These are phyloP conservation scores for Drosophila diplacantha DNA, from an alignment of 2,888 invertebrate genomes.

Conservation along the genomic window DNA sequence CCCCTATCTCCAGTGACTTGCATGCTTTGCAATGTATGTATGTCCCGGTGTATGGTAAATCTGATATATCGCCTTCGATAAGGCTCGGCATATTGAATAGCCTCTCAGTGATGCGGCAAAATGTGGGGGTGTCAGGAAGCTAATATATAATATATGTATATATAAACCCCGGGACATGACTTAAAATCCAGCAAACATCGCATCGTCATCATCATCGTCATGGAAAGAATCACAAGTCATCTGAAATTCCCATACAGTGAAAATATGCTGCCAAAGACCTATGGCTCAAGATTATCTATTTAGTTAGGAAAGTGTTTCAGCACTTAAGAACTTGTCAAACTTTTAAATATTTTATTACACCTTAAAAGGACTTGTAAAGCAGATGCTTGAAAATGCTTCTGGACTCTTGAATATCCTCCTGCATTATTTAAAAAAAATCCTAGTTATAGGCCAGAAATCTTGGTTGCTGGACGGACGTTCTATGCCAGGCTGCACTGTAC, in stretches of 20 bases:
- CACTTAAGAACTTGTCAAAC: background rate
- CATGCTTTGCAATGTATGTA: conserved; percentile 15
- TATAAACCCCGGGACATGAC: background rate
- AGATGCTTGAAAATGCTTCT: too few relatives aligned
- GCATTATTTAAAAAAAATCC: background rate
- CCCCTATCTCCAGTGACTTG: conserved; percentile 25
- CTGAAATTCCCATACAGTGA: conserved; percentile 8
- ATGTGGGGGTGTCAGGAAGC: background rate
- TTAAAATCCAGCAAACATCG: background rate
- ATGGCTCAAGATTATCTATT: background rate
- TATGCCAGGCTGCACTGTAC: background rate
- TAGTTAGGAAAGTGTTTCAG: background rate
- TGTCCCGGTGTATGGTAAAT: background rate
- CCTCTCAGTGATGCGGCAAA: conserved; percentile 7
- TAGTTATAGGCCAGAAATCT: background rate
- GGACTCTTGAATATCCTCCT: too few relatives aligned
- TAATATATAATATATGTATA: background rate
- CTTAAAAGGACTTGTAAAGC: background rate
- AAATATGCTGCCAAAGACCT: background rate
- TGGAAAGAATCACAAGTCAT: conserved; percentile 10
- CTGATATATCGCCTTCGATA: conserved; percentile 8
- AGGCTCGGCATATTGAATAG: background rate
- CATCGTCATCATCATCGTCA: background rate
- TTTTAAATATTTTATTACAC: too few relatives aligned
- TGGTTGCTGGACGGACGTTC: accelerated